These are phyloP conservation scores for Drosophila siamana DNA, from an alignment of 2,888 invertebrate species.

Conservation along the genomic window DNA sequence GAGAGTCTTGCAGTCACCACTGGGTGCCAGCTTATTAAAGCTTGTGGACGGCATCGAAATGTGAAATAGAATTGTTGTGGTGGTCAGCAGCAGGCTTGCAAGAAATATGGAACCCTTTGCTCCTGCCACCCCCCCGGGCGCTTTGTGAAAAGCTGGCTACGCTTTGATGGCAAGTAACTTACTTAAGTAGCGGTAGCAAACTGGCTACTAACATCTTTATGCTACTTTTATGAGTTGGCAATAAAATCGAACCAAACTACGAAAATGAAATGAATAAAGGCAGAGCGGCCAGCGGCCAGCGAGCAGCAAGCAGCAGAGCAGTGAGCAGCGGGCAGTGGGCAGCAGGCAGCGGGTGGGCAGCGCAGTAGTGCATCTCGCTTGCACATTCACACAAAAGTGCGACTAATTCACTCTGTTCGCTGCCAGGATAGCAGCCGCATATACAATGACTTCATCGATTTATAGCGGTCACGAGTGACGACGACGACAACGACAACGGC, in stretches of 20 bases:
- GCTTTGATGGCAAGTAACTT: constrained; percentile 46
- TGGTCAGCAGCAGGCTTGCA: not conserved
- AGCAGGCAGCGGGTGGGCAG: not conserved
- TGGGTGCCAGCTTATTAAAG: not conserved
- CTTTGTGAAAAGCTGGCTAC: constrained; percentile 2
- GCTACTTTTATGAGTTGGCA: constrained; percentile 79
- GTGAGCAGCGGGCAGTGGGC: not conserved
- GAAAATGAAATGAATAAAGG: constrained; percentile 65
- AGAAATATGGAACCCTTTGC: not conserved
- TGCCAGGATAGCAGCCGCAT: constrained; percentile 47
- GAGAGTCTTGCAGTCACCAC: not conserved
- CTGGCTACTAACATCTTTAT: constrained; percentile 81
- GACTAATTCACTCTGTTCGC: not conserved
- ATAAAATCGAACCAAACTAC: constrained; percentile 76
- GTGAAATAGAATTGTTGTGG: not conserved
- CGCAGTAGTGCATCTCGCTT: constrained; percentile 6
- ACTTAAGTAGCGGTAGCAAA: constrained; percentile 80
- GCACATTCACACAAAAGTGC: constrained; percentile 1
- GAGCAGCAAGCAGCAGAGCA: too few relatives aligned
- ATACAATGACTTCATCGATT: constrained; percentile 81
- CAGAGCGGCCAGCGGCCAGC: constrained; percentile 13
- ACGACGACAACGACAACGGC: constrained; percentile 17
- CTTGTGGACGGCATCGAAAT: not conserved
- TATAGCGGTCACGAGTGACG: constrained; percentile 78
- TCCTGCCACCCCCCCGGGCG: too few relatives aligned